These are phyloP conservation scores for Koerneria pararmatus DNA, from an alignment of 2,888 invertebrate genomes.

Conservation along the genomic window DNA sequence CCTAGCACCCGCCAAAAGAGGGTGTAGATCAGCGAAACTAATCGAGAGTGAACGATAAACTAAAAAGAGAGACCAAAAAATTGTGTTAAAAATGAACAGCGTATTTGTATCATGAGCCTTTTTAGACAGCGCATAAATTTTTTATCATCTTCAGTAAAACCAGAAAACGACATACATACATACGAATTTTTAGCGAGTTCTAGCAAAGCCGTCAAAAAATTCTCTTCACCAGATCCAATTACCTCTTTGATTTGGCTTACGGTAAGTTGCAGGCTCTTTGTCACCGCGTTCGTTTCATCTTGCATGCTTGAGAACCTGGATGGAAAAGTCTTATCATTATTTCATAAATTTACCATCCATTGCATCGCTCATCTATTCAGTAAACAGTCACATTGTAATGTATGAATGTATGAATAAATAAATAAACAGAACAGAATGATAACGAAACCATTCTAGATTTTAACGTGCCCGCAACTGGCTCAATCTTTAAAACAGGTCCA, in stretches of 20 bases:
- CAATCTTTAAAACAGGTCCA: too few relatives aligned
- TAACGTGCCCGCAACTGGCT: too few relatives aligned
- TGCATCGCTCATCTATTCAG: not conserved
- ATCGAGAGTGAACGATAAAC: too few relatives aligned
- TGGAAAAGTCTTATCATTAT: not conserved
- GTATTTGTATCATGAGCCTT: too few relatives aligned
- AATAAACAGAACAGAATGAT: too few relatives aligned
- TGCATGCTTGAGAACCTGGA: constrained; percentile 82
- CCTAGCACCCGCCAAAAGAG: constrained; percentile 55
- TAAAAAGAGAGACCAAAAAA: too few relatives aligned
- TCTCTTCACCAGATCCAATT: not conserved
- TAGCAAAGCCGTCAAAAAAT: not conserved
- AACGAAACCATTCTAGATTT: too few relatives aligned
- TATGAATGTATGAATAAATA: too few relatives aligned
- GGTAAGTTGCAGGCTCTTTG: constrained; percentile 76
- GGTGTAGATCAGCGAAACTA: too few relatives aligned
- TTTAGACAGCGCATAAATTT: too few relatives aligned
- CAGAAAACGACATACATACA: not conserved
- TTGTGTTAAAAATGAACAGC: not conserved
- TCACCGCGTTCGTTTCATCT: constrained; percentile 88
- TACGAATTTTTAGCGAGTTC: not conserved
- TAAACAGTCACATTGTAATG: too few relatives aligned
- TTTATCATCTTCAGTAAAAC: not conserved
- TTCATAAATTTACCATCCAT: too few relatives aligned
- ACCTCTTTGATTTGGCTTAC: constrained; percentile 33